phyloP scores from a whole-genome alignment of 2,113 vertebrate species.

The Gasterosteus aculeatus region DNA sequence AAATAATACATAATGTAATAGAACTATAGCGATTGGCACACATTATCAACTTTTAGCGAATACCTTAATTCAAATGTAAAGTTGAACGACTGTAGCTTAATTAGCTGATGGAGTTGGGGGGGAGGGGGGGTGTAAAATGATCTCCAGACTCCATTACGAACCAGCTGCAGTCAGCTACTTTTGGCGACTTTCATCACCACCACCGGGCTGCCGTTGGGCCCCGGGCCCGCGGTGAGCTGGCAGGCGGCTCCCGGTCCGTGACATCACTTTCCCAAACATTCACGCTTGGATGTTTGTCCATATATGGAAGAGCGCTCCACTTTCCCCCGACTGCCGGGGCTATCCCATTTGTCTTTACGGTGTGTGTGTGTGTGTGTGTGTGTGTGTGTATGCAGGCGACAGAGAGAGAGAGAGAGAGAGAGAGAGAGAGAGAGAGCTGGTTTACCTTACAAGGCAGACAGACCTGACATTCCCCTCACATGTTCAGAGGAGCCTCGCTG shows the following conservation, averaged over 20 bases:
- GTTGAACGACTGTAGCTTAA: slow-evolving; percentile 25
- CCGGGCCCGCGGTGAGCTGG: slow-evolving; percentile 60
- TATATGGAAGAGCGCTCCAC: slow-evolving; percentile 76
- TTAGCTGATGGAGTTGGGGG: slow-evolving; percentile 34
- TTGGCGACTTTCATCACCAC: slow-evolving; percentile 5
- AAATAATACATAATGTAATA: slow-evolving; percentile 8
- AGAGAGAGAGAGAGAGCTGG: slow-evolving; percentile 18
- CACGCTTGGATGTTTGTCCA: slow-evolving; percentile 79
- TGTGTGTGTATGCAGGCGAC: slow-evolving; percentile 4
- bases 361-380: slow-evolving; percentile 10
- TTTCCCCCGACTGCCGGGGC: slow-evolving; percentile 64
- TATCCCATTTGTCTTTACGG: slow-evolving; percentile 53
- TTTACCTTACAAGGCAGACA: slow-evolving; percentile 82
- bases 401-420: slow-evolving; percentile 1
- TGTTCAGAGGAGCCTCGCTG: slow-evolving; percentile 50
- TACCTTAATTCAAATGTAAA: slow-evolving; percentile 34
- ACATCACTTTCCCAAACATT: slow-evolving; percentile 83
- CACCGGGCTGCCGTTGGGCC: slow-evolving; percentile 20
- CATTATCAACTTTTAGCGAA: neutral
- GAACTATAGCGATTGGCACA: neutral
- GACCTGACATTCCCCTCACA: slow-evolving; percentile 54
- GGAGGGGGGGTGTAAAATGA: slow-evolving; percentile 23
- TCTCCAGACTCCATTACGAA: slow-evolving; percentile 8
- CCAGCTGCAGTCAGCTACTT: slow-evolving; percentile 37
- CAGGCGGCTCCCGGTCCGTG: slow-evolving; percentile 64